A percentile compares a stretch with the other conserved stretches of the same genome.
phyloP scores from a whole-genome alignment of 2,797 vertebrate genomes.

The Ceyx erithaca region DNA sequence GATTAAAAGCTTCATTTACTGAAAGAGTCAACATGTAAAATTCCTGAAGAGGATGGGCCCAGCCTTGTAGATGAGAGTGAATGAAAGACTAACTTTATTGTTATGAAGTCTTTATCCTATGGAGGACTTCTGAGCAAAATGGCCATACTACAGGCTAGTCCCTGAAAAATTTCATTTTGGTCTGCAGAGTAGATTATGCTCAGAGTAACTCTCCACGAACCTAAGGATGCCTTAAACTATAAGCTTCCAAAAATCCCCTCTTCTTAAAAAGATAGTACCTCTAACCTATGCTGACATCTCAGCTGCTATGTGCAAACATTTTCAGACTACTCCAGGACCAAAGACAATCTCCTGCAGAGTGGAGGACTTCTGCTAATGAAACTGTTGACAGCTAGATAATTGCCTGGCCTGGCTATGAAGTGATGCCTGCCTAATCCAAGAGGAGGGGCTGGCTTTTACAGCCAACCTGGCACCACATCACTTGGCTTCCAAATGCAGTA shows the following conservation, averaged over 20 bases:
- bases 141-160: not conserved
- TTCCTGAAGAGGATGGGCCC: not conserved
- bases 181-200: not conserved
- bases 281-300: not conserved
- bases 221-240: not conserved
- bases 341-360: fast-evolving
- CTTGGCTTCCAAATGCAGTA: not conserved
- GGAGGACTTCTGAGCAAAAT: not conserved
- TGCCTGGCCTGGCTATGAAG: not conserved
- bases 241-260: not conserved
- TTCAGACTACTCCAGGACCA: not conserved
- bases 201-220: not conserved
- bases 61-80: not conserved
- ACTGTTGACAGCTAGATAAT: conserved; percentile 1
- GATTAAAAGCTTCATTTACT: conserved; percentile 6
- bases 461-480: not conserved
- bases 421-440: conserved; percentile 1
- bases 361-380: not conserved
- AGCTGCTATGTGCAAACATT: not conserved
- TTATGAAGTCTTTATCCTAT: not conserved
- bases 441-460: not conserved
- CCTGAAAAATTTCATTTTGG: not conserved
- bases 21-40: conserved; percentile 8
- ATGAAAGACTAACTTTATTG: not conserved
- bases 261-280: not conserved